Evolutionary conservation across 2,888 invertebrate genomes (phyloP).

Genomic region (Mactromeris polynyma): DNA sequence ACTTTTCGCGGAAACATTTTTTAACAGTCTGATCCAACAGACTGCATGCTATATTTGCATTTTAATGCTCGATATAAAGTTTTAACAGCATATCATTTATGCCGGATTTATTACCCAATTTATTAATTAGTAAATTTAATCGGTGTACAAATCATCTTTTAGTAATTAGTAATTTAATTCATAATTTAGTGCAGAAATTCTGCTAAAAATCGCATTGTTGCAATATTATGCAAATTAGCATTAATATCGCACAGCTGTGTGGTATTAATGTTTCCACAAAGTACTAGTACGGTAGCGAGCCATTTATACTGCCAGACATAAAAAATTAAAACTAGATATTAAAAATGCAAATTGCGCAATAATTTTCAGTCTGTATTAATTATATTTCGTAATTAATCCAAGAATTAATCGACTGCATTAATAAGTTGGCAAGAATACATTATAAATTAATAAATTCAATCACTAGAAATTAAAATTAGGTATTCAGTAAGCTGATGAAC

Average conservation of each 20-base stretch:
- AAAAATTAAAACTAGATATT: not conserved
- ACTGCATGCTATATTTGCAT: not conserved
- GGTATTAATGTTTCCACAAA: not conserved
- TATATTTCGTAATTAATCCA: slow-evolving; percentile 1
- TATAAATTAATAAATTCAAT: not conserved
- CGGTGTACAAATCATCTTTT: not conserved
- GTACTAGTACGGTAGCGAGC: not conserved
- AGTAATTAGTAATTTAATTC: slow-evolving; percentile 1
- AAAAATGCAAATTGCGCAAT: not conserved
- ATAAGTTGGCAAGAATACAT: not conserved
- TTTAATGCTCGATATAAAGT: not conserved
- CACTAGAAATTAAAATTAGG: not conserved
- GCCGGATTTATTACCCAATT: not conserved
- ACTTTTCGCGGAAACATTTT: no score
- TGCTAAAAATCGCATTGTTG: not conserved
- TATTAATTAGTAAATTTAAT: not conserved
- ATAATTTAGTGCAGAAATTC: not conserved
- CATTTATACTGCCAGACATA: not conserved
- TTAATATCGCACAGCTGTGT: not conserved
- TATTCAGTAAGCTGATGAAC: not conserved
- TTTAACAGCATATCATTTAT: not conserved
- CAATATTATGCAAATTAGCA: not conserved
- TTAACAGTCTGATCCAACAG: not conserved
- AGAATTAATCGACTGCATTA: not conserved
- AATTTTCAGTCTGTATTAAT: not conserved